Base-by-base conservation (phyloP, 2,888 invertebrate genomes). In the Hemithea aestivaria region DNA sequence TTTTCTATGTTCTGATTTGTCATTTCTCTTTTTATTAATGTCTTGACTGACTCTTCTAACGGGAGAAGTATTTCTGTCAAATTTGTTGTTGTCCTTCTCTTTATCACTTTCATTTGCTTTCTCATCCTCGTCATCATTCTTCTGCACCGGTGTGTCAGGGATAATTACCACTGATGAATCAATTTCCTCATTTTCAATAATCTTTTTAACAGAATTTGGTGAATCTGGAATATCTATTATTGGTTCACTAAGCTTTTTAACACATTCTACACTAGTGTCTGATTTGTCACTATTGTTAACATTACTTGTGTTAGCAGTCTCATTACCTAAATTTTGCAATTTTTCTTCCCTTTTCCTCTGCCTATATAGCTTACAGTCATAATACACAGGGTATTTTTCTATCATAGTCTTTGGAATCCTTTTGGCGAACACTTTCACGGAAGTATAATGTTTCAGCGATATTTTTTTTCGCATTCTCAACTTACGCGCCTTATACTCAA, bases 371-470 rank as follows among this genome's bases (percentile, higher is more conserved):
- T 74, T 73, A 50, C 85, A 83, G 37, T 83, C 61, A 50, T 71
- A 62, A 59, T 69, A 73, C 10, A 83, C 75, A 10, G 84, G 81
- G 58, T 85, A 83, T 36, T 75, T 75, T 9, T 76, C 66, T 29
- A 62, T 54, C 55, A 71, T 58, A 1, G 66, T 54, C 16, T 26
- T 10, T 3, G 78, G 44, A 69, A 85, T 68, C 11, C 51, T 42
- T 42, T 49, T 65, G 7, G 68, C 73, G 10, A 61, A 27, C 20
- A 85, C 83, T 54, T 73, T 80, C 1, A 65, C 79, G 21, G 82
- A 75, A 40, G 57, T 66, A 46, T 64, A 87, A 54, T 85, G 78
- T 36, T 72, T 64, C 2, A 87, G 25, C 25, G 69, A 57, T 33
- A 87, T 63, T 43, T 70, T 76, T 40, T 70, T 67, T 0, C 67